Percentiles rank a stretch among this genome's conserved stretches.
Conservation (phyloP, 2,888 invertebrate species). For the Patella ulyssiponensis region DNA sequence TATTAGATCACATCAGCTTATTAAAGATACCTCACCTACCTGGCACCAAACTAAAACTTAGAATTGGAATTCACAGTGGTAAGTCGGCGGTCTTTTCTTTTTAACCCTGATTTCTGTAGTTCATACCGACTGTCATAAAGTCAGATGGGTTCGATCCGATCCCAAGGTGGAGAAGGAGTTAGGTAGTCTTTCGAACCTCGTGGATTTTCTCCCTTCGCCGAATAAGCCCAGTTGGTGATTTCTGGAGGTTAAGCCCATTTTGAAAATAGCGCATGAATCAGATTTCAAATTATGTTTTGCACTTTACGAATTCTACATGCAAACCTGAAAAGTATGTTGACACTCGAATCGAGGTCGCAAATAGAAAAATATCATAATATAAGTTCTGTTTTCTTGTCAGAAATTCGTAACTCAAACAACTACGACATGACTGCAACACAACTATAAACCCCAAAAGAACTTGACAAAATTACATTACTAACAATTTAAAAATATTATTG, state of each 20-base stretch:
- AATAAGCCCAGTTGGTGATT: too few species aligned
- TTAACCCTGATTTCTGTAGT: constrained; percentile 19
- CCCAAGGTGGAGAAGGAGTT: constrained; percentile 51
- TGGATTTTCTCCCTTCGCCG: constrained; percentile 36
- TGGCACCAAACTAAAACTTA: constrained; percentile 49
- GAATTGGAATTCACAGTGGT: constrained; percentile 59
- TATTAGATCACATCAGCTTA: constrained; percentile 47
- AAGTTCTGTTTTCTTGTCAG: constrained; percentile 22
- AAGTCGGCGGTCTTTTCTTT: neutral
- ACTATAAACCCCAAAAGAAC: constrained; percentile 55
- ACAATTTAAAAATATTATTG: too few species aligned
- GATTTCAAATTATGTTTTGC: too few species aligned
- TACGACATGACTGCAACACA: constrained; percentile 51
- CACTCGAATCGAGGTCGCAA: too few species aligned
- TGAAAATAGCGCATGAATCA: too few species aligned
- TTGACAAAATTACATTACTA: constrained; percentile 30
- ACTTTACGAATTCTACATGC: too few species aligned
- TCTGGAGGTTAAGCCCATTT: too few species aligned
- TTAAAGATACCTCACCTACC: constrained; percentile 59
- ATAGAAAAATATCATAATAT: too few species aligned
- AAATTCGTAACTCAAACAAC: constrained; percentile 51
- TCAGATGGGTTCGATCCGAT: constrained; percentile 51
- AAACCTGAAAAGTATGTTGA: too few species aligned
- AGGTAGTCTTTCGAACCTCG: constrained; percentile 47
- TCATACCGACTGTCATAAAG: constrained; percentile 50